Evolutionary conservation across 2,888 invertebrate genomes (phyloP), one percentile per base, ranked within the genome.

Genomic region (Drosophila sordidapex): DNA sequence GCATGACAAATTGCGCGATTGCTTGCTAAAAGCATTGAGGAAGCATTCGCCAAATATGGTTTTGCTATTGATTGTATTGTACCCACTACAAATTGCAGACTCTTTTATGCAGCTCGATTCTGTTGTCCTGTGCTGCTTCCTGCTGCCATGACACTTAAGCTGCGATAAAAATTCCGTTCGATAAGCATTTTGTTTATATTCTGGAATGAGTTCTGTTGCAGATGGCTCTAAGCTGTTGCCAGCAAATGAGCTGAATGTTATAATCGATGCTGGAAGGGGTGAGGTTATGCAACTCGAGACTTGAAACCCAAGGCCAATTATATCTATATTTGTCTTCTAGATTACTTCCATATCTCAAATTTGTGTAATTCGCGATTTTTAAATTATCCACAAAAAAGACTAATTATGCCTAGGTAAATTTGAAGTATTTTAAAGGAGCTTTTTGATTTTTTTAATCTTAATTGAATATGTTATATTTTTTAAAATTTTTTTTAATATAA

Each of bases 111-210:
- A 56, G 35, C 31, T 38, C 46, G 29, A 62, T 69, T 59, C 49
- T 64, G n/a, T 48, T 58, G 52, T 68, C 49, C 63, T 73, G 79
- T 33, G 68, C 67, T 79, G 81, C 88, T 83, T 85, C 87, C 57
- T 75, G 91, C 86, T 90, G 76, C 82, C 91, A 91, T 90, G 90
- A 79, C 88, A 75, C 72, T 90, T 87, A 90, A 91, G 83, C 87
- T 79, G 74, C 89, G 87, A 87, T 89, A 74, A 76, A 89, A 85
- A 85, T 84, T 79, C 76, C 79, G 66, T 82, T 89, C 84, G 84
- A 79, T 83, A 89, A 89, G 87, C 80, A 89, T 84, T 83, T 87
- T 79, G 87, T 84, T 87, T 89, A 43, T 57, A 58, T 36, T 74
- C 52, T 38, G 66, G 49, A 53, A 62, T 59, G 70, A 76, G 76